Base-by-base conservation (phyloP, 1,140 invertebrate species). In the Drosophila kanapiae region DNA sequence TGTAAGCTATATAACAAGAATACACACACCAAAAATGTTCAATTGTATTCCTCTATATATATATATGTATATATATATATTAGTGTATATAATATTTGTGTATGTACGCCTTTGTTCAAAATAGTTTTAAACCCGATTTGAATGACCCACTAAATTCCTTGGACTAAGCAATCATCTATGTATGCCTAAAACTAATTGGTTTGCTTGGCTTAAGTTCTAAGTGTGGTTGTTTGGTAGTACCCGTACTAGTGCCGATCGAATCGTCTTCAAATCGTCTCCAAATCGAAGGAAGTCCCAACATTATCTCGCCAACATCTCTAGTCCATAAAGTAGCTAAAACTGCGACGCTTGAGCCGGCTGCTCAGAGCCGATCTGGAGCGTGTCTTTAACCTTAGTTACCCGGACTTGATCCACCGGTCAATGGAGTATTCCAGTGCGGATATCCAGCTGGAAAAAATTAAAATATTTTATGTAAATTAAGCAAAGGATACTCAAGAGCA, bases 391-490 rank as follows among this genome's bases (percentile, higher is more conserved):
- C 81, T 91, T 92, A 92, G 92, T 96, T 95, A 97, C 94, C 96
- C 96, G 91, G 98, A 96, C 94, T 98, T 98, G 92, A 99, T 97
- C 98, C 98, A 99, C 82, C 97, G 95, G 93, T 98, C 97, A 92
- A 99, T 98, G 48, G 98, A 98, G 92, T 98, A 98, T 93, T 98
- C 97, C 82, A 99, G 93, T 53, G 98, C 97, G 63, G 97, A 97
- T 84, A 99, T 95, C 98, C 98, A 99, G 91, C 98, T 99, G 93
- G 35, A 95, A 96, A 54, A 40, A 9, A 47, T 4, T 7, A n/a
- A 23, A 18, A 16, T 11, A 37, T n/a, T 51, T 13, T 6, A 18
- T 2, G 6, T 7, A 45, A 45, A 9, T 5, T 4, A 18, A 11
- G 42, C 4, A 3, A 11, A 11, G 31, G 13, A 6, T 23, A 23